Percentiles rank a stretch among this genome's conserved stretches.
Conservation (phyloP, 2,888 invertebrate species). For the Kuschelorhynchus macadamiae region DNA sequence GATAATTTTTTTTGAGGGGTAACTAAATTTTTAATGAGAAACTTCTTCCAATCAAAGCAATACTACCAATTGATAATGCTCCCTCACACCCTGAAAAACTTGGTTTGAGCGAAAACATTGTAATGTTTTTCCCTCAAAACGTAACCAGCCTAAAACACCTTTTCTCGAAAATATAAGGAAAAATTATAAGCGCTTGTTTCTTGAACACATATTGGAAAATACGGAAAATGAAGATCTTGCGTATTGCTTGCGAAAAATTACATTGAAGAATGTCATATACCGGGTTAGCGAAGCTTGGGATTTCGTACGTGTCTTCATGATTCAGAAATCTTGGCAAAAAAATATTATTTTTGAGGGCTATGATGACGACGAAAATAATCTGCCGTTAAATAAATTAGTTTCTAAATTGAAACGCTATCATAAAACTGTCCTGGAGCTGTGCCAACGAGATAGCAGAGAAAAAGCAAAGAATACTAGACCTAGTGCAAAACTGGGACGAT, state of each 20-base stretch:
- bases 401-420: too few species aligned
- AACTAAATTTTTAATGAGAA: slow-evolving; percentile 20
- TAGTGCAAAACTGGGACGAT: too few species aligned
- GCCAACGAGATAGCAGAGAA: too few species aligned
- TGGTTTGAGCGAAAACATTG: slow-evolving; percentile 4
- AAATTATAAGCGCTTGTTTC: slow-evolving; percentile 6
- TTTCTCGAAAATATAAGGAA: slow-evolving; percentile 1
- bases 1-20: slow-evolving; percentile 9
- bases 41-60: slow-evolving; percentile 14
- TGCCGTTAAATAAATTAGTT: slow-evolving; percentile 5
- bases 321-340: slow-evolving; percentile 1
- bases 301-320: not conserved
- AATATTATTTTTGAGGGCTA: not conserved
- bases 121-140: slow-evolving; percentile 15
- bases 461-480: too few species aligned
- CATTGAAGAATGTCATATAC: not conserved
- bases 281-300: not conserved
- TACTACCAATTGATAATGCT: slow-evolving; percentile 21
- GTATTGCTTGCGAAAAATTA: not conserved
- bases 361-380: not conserved
- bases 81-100: slow-evolving; percentile 20
- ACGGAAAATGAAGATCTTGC: slow-evolving; percentile 2
- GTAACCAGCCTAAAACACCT: not conserved
- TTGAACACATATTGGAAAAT: not conserved
- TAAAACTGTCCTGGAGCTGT: too few species aligned